These are phyloP conservation scores for Oostethus manadensis DNA, from an alignment of 2,113 vertebrate species.

Conservation along the genomic window DNA sequence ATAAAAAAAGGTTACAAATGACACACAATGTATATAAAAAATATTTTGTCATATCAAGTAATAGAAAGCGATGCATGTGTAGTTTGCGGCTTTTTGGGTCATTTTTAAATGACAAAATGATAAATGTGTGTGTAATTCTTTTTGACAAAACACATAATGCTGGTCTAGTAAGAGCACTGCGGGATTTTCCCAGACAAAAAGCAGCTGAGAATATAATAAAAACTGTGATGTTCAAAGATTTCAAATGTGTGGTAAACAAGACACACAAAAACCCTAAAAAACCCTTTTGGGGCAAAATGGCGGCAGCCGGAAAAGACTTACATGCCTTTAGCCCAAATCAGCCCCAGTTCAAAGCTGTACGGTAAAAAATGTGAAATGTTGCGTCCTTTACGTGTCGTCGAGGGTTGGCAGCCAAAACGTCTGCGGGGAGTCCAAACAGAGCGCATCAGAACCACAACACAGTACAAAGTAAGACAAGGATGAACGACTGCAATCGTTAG, in stretches of 20 bases:
- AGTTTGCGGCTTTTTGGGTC: too few relatives aligned
- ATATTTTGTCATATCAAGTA: too few relatives aligned
- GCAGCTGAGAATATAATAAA: not conserved
- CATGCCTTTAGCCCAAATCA: not conserved
- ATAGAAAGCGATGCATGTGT: too few relatives aligned
- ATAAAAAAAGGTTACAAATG: too few relatives aligned
- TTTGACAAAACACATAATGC: too few relatives aligned
- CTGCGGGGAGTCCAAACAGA: slow-evolving; percentile 65
- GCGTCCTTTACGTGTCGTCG: slow-evolving; percentile 69
- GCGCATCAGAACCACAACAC: not conserved
- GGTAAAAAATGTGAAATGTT: not conserved
- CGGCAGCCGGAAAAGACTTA: not conserved
- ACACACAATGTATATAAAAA: too few relatives aligned
- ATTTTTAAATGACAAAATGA: too few relatives aligned
- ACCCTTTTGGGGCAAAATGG: not conserved
- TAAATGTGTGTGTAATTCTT: too few relatives aligned
- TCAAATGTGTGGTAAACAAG: not conserved
- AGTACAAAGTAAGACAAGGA: too few relatives aligned
- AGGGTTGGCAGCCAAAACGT: slow-evolving; percentile 94
- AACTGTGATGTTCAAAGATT: not conserved
- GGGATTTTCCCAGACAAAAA: not conserved
- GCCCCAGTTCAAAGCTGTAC: not conserved
- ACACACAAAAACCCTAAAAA: too few relatives aligned
- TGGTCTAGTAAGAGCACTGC: too few relatives aligned
- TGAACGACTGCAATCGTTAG: too few relatives aligned